Evolutionary conservation across 2,797 vertebrate genomes (phyloP).

Genomic region (Nannoperca obscura): DNA sequence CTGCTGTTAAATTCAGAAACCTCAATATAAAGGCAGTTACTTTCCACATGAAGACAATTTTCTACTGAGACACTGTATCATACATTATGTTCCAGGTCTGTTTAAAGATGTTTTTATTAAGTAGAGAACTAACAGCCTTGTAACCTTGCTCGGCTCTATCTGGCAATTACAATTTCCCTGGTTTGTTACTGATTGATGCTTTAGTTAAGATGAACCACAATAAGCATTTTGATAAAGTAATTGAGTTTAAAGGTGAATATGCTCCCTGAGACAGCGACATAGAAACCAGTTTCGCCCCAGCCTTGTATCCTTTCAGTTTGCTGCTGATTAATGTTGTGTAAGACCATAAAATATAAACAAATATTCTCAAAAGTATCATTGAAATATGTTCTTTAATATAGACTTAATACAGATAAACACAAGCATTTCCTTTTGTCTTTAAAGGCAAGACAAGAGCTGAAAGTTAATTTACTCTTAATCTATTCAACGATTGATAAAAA

Average conservation of each 20-base stretch:
- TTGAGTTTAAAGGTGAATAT: slow-evolving; percentile 68
- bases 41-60: background rate
- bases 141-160: slow-evolving; percentile 25
- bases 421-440: slow-evolving; percentile 54
- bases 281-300: slow-evolving; percentile 8
- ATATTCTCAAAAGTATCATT: slow-evolving; percentile 21
- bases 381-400: slow-evolving; percentile 23
- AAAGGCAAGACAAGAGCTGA: slow-evolving; percentile 19
- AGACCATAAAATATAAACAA: slow-evolving; percentile 32
- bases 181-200: slow-evolving; percentile 37
- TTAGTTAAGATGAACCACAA: slow-evolving; percentile 19
- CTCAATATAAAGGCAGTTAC: background rate
- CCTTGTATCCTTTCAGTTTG: slow-evolving; percentile 35
- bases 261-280: slow-evolving; percentile 8
- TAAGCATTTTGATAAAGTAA: slow-evolving; percentile 57
- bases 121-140: slow-evolving; percentile 34
- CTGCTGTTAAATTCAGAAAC: background rate
- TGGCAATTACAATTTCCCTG: slow-evolving; percentile 35
- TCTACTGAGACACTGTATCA: background rate
- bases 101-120: slow-evolving; percentile 28
- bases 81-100: background rate
- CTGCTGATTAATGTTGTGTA: slow-evolving; percentile 41
- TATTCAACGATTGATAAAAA: slow-evolving; percentile 47
- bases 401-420: slow-evolving; percentile 21
- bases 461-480: slow-evolving; percentile 54